phyloP scores from a whole-genome alignment of 2,797 vertebrate species.

The Coranthus polyacanthus region DNA sequence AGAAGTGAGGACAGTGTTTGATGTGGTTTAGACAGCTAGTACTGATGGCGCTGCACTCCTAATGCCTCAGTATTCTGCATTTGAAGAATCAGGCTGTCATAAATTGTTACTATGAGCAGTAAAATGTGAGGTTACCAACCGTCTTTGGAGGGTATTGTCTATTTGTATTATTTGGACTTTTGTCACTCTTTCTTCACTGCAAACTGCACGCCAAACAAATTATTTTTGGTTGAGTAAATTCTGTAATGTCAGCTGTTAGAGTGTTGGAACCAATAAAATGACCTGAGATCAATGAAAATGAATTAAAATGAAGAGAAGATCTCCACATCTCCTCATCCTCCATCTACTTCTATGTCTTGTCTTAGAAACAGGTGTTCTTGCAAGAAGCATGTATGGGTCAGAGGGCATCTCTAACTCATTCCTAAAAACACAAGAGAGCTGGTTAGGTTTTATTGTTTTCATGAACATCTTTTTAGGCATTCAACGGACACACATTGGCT shows the following conservation, averaged over 20 bases:
- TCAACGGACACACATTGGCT: background rate
- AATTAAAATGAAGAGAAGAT: too few relatives aligned
- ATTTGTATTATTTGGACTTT: too few relatives aligned
- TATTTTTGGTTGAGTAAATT: too few relatives aligned
- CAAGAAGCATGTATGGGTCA: background rate
- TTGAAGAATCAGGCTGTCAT: slow-evolving; percentile 20
- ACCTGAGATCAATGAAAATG: slow-evolving; percentile 1
- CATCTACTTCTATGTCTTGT: background rate
- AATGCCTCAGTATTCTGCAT: slow-evolving; percentile 16
- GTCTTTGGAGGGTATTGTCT: too few relatives aligned
- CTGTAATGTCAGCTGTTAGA: background rate
- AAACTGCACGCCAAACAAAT: slow-evolving; percentile 7
- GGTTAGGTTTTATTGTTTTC: slow-evolving; percentile 4
- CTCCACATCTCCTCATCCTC: slow-evolving; percentile 12
- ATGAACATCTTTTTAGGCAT: background rate
- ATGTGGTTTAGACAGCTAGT: slow-evolving; percentile 72
- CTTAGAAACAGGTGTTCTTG: slow-evolving; percentile 12
- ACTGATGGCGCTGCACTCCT: slow-evolving; percentile 55
- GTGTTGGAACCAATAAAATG: too few relatives aligned
- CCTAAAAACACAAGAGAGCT: background rate
- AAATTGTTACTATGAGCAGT: background rate
- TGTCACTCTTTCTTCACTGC: background rate
- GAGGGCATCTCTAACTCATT: background rate
- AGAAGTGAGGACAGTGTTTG: slow-evolving; percentile 58
- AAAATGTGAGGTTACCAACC: too few relatives aligned